Conservation (phyloP, 2,797 vertebrate species). For the Hydrophis major region DNA sequence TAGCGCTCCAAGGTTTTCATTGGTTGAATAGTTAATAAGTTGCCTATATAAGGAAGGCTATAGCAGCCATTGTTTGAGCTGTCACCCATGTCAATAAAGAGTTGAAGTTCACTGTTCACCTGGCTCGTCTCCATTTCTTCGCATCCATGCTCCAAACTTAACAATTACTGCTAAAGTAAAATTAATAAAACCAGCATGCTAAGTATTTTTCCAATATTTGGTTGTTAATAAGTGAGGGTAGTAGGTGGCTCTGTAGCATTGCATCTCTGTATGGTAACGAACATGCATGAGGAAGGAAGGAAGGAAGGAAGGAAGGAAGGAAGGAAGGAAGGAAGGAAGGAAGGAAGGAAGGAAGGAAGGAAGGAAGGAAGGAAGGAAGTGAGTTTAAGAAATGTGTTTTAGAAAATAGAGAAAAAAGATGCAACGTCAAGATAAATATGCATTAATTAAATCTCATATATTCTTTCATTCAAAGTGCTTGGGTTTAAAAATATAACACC, state of each 20-base stretch:
- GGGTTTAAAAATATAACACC: fast-evolving
- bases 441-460: background rate
- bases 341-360: no score
- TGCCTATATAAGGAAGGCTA: no score
- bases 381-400: constrained; percentile 7
- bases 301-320: background rate
- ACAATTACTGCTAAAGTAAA: fast-evolving
- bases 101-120: no score
- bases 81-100: no score
- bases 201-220: background rate
- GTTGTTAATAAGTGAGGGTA: constrained; percentile 6
- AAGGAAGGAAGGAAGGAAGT: background rate
- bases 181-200: fast-evolving
- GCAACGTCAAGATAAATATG: constrained; percentile 4
- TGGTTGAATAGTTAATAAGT: no score
- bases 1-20: no score
- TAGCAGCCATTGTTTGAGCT: no score
- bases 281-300: background rate
- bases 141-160: no score
- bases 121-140: no score
- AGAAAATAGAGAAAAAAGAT: background rate
- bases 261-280: background rate
- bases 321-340: background rate
- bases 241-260: constrained; percentile 35
- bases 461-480: constrained; percentile 5